Base-by-base conservation (phyloP, 1,140 invertebrate species). In the Battus philenor region DNA sequence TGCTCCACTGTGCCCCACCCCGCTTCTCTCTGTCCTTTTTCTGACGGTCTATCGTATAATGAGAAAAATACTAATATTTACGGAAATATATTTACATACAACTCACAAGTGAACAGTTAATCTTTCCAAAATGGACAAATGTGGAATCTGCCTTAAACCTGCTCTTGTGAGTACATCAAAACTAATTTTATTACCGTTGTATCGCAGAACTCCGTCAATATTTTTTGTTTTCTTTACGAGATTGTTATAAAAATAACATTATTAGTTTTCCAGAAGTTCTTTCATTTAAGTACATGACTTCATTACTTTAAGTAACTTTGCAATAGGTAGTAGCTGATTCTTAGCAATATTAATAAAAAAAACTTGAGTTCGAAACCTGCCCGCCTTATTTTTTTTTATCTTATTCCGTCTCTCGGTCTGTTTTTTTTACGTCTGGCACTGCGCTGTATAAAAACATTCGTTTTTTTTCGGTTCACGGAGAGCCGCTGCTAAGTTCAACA, bases 391-490 rank as follows among this genome's bases (percentile, higher is more conserved):
- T 81, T 79, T 75, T 81, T 84, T 78, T 68, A 59, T 73, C 57
- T 61, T 55, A 59, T 63, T 50, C 49, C 51, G 60, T 61, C 64
- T 55, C 59, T 64, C 65, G 53, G 54, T 62, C 44, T 75, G 73
- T 75, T 81, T 83, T 82, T 77, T 83, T 83, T 81, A 73, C 69
- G 79, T 83, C 76, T 83, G 79, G 71, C 73, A 72, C 72, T 55
- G 63, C 59, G 62, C 54, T 50, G 68, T 62, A 53, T 74, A 81
- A 83, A 81, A 77, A 79, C 66, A 62, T 68, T 59, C 47, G 53
- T 59, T 57, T 67, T 69, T 62, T 60, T 73, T 75, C 4, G n/a
- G 13, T 27, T n/a, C 24, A 16, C 20, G 12, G 38, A 9, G 16
- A 16, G 13, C 24, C 10, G 15, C 15, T 33, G n/a, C 24, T 26